Evolutionary conservation across 2,113 vertebrate genomes (phyloP).

Genomic region (Oncorhynchus nerka): DNA sequence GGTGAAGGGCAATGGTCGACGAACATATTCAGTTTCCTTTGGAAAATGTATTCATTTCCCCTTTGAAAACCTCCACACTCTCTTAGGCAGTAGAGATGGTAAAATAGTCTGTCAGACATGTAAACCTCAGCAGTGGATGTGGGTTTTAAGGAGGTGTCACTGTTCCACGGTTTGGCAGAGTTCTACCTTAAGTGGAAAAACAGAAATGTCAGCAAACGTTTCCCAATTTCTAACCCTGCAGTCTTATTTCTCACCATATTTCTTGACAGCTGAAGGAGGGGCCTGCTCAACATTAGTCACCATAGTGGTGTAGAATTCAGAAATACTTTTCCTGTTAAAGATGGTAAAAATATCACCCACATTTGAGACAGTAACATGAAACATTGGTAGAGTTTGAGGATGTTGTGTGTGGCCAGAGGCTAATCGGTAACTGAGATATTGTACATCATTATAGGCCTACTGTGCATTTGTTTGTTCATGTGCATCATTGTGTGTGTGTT

Average conservation of each 20-base stretch:
- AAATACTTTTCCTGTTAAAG: not conserved
- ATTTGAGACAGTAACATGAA: not conserved
- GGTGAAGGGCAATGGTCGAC: not conserved
- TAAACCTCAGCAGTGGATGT: constrained; percentile 52
- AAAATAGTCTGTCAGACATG: not conserved
- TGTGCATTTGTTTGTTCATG: too few species aligned
- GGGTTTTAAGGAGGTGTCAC: constrained; percentile 51
- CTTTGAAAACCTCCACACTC: not conserved
- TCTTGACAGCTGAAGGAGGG: constrained; percentile 28
- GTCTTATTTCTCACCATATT: constrained; percentile 15
- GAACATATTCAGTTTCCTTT: not conserved
- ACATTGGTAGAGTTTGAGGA: not conserved
- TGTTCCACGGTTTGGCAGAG: constrained; percentile 41
- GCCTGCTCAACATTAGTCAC: constrained; percentile 11
- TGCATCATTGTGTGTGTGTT: too few species aligned
- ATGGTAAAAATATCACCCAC: not conserved
- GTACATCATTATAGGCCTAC: too few species aligned
- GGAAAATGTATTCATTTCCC: not conserved
- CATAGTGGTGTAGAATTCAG: not conserved
- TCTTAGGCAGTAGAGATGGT: not conserved
- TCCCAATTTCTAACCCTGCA: constrained; percentile 34
- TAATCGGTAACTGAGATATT: not conserved
- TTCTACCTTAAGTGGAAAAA: constrained; percentile 46
- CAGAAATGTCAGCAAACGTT: constrained; percentile 56
- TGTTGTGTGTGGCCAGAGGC: not conserved